Base-by-base conservation (phyloP, 2,888 invertebrate species). In the Auanema freiburgensis region DNA sequence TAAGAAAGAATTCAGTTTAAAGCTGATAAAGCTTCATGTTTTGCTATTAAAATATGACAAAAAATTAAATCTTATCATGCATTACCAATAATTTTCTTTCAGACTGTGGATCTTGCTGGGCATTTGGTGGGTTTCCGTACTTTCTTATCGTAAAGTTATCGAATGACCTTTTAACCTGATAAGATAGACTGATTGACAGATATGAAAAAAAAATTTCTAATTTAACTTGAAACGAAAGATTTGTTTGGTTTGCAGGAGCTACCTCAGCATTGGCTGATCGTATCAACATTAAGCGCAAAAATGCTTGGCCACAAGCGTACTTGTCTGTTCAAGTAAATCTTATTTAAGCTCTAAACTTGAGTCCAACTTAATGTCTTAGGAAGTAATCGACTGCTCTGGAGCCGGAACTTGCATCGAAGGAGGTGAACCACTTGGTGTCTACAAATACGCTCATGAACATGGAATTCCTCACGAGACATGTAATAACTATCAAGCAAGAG, bases 101-200 rank as follows among this genome's bases (percentile, higher is more conserved):
- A 86, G 86, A 86, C 67, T 86, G 86, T 76, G 86, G 86, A 40
- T 86, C 86, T 0, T 86, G 86, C 74, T 86, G 86, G 86, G 86
- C 85, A 3, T 85, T 86, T 81, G 86, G 71, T 71, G 44, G 51
- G 71, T 71, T 52, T n/a, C 16, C 23, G 2, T 21, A 21, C n/a
- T 18, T 23, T 52, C 24, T 52, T 52, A 52, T 51, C 49, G 21
- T 11, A 46, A 46, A 46, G 5, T 50, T 57, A 33, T 61, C 61
- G 33, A n/a, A 21, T 14, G 2, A 51, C n/a, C n/a, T 52, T 52
- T 23, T 52, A 21, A 52, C n/a, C n/a, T 16, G 52, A 23, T 52
- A n/a, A 23, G 24, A 21, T 52, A 33, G 33, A 33, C 33, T 33
- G 33, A 33, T 33, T 33, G 33, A 5, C 8, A 33, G 46, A 1